Base-by-base conservation (phyloP, 2,888 invertebrate species). In the Noctua janthina region DNA sequence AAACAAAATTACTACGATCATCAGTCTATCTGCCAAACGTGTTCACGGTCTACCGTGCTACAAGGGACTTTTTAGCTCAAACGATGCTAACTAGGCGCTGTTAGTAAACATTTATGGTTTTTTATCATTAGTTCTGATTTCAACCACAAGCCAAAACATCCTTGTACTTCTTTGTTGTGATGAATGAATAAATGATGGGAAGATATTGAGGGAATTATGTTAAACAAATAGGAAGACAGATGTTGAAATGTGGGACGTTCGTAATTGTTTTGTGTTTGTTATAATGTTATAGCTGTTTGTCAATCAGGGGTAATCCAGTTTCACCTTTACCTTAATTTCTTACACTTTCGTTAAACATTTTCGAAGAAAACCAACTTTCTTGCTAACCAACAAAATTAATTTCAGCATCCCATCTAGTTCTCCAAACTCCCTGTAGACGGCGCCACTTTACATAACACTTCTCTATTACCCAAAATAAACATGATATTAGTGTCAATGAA, bases 381-480 rank as follows among this genome's bases (percentile, higher is more conserved):
- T 15, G 23, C 62, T 35, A 74, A 64, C 51, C 39, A 59, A 66
- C 54, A 62, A 72, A 76, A 35, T 81, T 72, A 73, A 66, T 46
- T 46, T 69, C 20, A 78, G 66, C 59, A 72, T 69, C 71, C 39
- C 29, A 59, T 74, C 69, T 86, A 85, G 74, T 83, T 73, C 74
- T 49, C 66, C 59, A 23, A 73, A 76, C 64, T 43, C 66, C 49
- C 74, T 23, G 56, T 72, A 76, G 62, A 80, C 54, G 70, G 79
- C 64, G 46, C 76, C 51, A 79, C 67, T 87, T 85, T 82, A 62
- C 80, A 81, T 82, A 85, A 68, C 59, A 64, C 66, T 66, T 76
- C 76, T 87, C 82, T 81, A 81, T 85, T 83, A 86, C 77, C 80
- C 54, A 86, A 83, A 81, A 87, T 82, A 86, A 82, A 84, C 79